Base-by-base conservation (phyloP, 2,888 invertebrate species). In the Yponomeuta plumbellus region DNA sequence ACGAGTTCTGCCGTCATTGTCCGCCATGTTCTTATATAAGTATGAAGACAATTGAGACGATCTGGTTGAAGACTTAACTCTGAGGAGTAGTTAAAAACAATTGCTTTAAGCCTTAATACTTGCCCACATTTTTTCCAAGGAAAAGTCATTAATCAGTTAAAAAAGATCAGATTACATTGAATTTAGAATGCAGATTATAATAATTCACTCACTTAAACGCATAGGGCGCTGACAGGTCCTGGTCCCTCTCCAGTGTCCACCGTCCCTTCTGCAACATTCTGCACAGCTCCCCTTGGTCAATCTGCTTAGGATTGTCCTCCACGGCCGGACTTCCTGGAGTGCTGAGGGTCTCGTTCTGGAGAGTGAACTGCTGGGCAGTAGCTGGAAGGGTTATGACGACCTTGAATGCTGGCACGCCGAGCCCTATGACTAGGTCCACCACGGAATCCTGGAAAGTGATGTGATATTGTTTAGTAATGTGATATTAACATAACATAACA, bases 161-260 rank as follows among this genome's bases (percentile, higher is more conserved):
- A 34, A 34, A 10, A 34, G 34, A 10, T 34, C 34, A 34, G 6
- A 3, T n/a, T n/a, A n/a, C n/a, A n/a, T n/a, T n/a, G n/a, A n/a
- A n/a, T n/a, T n/a, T n/a, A 11, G 39, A 39, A 39, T 39, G 11
- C 5, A 8, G 39, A 11, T 52, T 52, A 13, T 17, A 52, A 52
- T 17, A 52, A 52, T 52, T 17, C 44, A 52, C 44, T 17, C 75
- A 93, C 93, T 92, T 92, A 80, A 94, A 96, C 74, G 95, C 94
- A 76, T 95, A 95, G 72, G 95, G 95, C 68, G 94, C 95, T 0
- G 96, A 94, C 69, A 95, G 85, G 83, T 96, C 96, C 77, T 95
- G 95, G 72, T 96, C 96, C 67, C 96, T 91, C 77, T 96, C 95
- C 69, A 95, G 79, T 0, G 94, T 95, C 96, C 96, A 96, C 63